phyloP scores from a whole-genome alignment of 2,888 invertebrate genomes.

The Coelopa pilipes region DNA sequence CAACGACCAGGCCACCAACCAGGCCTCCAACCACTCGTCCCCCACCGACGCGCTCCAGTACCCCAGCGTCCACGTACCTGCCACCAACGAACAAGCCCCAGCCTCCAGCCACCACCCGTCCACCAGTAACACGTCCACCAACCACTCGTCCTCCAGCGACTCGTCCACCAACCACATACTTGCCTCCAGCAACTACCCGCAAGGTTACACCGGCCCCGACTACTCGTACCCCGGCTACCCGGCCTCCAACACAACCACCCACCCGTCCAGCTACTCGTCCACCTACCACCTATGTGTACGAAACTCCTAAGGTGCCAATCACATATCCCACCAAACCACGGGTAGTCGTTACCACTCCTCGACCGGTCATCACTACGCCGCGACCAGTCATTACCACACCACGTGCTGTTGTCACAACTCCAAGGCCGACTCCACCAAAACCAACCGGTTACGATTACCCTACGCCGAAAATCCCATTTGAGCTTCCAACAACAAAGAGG shows the following conservation, averaged over 20 bases:
- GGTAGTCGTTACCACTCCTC: no score
- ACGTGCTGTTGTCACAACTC: no score
- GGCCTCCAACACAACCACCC: conserved; percentile 39
- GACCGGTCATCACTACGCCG: no score
- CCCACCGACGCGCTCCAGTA: conserved; percentile 39
- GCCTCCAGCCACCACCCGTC: conserved; percentile 41
- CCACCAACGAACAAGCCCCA: conserved; percentile 48
- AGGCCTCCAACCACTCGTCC: conserved; percentile 46
- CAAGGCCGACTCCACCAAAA: not conserved
- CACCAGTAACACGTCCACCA: conserved; percentile 37
- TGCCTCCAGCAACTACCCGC: conserved; percentile 41
- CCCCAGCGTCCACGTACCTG: conserved; percentile 45
- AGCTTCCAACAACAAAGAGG: conserved; percentile 40
- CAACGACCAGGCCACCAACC: conserved; percentile 27
- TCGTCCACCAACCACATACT: conserved; percentile 40
- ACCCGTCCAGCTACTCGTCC: not conserved
- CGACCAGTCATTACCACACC: no score
- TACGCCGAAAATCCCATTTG: conserved; percentile 56
- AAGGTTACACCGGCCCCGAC: conserved; percentile 36
- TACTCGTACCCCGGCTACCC: conserved; percentile 33
- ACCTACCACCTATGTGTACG: conserved; percentile 34
- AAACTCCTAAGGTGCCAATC: no score
- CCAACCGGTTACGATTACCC: conserved; percentile 58
- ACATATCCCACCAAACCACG: no score
- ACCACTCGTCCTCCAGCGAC: conserved; percentile 19